phyloP scores from a whole-genome alignment of 1,140 invertebrate genomes.

The Apocrypta bakeri region DNA sequence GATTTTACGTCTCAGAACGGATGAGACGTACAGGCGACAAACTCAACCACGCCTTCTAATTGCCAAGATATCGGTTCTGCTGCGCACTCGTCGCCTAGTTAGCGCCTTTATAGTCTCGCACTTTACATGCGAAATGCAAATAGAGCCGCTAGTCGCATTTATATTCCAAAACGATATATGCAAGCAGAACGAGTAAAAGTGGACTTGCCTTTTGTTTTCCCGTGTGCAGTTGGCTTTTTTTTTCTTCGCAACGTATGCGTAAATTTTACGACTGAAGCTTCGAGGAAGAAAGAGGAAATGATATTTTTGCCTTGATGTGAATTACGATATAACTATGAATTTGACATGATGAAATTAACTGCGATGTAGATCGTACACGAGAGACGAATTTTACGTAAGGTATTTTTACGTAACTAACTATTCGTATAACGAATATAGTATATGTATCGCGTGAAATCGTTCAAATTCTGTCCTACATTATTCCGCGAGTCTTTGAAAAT shows the following conservation, averaged over 20 bases:
- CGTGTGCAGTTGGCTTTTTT: too few species aligned
- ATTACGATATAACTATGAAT: neutral
- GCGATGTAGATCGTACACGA: too few species aligned
- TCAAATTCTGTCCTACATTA: too few species aligned
- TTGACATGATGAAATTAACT: neutral
- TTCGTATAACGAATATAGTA: too few species aligned
- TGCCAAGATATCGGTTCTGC: neutral
- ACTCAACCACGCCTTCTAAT: neutral
- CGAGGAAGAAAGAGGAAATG: neutral
- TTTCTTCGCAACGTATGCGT: too few species aligned
- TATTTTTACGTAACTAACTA: too few species aligned
- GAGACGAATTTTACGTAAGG: too few species aligned
- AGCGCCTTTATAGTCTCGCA: neutral
- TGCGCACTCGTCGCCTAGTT: neutral
- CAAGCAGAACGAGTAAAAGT: too few species aligned
- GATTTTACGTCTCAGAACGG: neutral
- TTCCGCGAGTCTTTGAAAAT: too few species aligned
- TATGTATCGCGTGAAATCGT: too few species aligned
- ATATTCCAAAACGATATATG: neutral
- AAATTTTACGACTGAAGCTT: neutral
- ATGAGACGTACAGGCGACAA: neutral
- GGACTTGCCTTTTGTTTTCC: too few species aligned
- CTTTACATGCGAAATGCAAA: neutral
- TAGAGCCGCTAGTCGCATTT: neutral
- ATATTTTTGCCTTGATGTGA: neutral